Evolutionary conservation across 2,113 vertebrate genomes (phyloP), one percentile per base, ranked within the genome.

Genomic region (Prochilodus magdalenae): DNA sequence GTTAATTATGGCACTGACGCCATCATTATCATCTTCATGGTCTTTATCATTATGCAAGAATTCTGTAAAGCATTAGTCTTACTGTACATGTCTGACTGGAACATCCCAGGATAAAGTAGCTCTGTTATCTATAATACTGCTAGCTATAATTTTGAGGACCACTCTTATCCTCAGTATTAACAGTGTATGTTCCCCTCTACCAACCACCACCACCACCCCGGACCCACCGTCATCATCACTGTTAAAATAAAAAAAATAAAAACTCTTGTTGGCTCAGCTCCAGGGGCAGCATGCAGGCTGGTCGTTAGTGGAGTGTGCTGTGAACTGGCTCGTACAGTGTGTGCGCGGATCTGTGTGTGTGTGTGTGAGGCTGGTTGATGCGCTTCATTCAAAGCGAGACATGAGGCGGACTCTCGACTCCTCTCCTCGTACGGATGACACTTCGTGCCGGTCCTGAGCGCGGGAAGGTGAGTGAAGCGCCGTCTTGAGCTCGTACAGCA

Each of bases 361-460:
- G 62, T 2, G 15, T 11, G 65, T 7, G 66, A 6, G 57, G 0
- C n/a, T 24, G 27, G 67, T 51, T 71, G 14, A 30, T 30, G 67
- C 22, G 36, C 57, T 60, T 60, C 57, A 26, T 60, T 49, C 40
- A 12, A 47, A 49, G 36, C 53, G 36, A 36, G 29, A 10, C 75
- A 51, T 33, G 62, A 55, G 27, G 26, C 66, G 30, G 77, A 47
- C 15, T 60, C 36, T 80, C 18, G 12, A 24, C 71, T 78, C 18
- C 8, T 55, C 20, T 57, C 51, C 16, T 30, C 30, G 27, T n/a
- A 60, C 67, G 57, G 33, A 49, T 30, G 67, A 59, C 5, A 30
- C 26, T 49, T 16, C 53, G 67, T 7, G 16, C n/a, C 44, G 67
- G 16, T 49, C 26, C 16, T 62, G 29, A 62, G 33, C 47, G 26